Evolutionary conservation across 2,113 vertebrate genomes (phyloP).

Genomic region (Platanista minor): DNA sequence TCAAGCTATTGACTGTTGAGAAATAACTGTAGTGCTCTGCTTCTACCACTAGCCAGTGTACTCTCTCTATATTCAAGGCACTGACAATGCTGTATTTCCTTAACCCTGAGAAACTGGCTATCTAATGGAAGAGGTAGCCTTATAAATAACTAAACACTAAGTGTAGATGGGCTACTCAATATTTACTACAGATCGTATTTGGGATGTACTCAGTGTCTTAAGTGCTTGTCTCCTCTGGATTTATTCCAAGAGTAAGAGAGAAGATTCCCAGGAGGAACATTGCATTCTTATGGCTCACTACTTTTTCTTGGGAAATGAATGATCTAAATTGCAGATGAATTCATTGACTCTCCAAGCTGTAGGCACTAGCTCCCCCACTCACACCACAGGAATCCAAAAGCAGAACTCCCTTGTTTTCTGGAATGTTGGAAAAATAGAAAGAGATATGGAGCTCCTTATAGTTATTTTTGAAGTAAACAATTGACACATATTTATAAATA

Average conservation of each 20-base stretch:
- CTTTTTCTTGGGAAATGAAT: not conserved
- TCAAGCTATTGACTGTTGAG: not conserved
- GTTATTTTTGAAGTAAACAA: not conserved
- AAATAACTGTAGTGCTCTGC: not conserved
- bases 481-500: not conserved
- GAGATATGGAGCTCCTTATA: not conserved
- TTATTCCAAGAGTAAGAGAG: not conserved
- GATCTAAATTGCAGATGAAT: constrained; percentile 36
- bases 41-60: constrained; percentile 31
- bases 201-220: not conserved
- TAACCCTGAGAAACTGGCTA: not conserved
- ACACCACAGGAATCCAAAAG: not conserved
- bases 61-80: not conserved
- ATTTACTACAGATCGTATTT: not conserved
- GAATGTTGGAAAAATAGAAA: not conserved
- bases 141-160: not conserved
- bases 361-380: not conserved
- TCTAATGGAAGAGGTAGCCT: not conserved
- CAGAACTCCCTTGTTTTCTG: not conserved
- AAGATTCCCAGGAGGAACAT: not conserved
- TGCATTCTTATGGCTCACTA: not conserved
- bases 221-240: not conserved
- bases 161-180: not conserved
- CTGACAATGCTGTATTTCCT: not conserved
- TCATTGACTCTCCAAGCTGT: not conserved